These are phyloP conservation scores for Tethea ocularis DNA, from an alignment of 2,888 invertebrate genomes.

Conservation along the genomic window DNA sequence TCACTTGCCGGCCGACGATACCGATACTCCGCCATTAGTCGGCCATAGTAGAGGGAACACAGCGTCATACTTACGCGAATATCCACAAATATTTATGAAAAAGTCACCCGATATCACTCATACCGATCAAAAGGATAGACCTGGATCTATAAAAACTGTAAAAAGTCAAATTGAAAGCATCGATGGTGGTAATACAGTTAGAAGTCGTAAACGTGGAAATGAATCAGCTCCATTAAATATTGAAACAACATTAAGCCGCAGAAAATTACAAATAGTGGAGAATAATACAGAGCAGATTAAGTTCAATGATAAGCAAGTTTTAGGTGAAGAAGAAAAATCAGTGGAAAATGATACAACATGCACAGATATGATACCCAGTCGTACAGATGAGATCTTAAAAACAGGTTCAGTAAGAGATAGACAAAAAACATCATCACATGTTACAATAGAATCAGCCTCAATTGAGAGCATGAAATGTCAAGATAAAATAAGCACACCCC, in stretches of 20 bases:
- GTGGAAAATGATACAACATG: constrained; percentile 9
- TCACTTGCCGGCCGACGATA: constrained; percentile 29
- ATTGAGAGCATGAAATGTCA: not conserved
- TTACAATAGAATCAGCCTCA: not conserved
- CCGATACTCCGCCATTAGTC: constrained; percentile 59
- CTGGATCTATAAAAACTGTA: constrained; percentile 21
- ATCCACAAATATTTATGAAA: constrained; percentile 75
- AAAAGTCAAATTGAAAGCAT: constrained; percentile 24
- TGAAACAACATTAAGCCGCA: constrained; percentile 18
- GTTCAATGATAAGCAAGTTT: not conserved
- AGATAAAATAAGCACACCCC: not conserved
- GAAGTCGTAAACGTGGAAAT: constrained; percentile 20
- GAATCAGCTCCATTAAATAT: constrained; percentile 15
- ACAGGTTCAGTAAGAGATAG: not conserved
- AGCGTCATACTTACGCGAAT: constrained; percentile 68
- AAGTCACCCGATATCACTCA: constrained; percentile 46
- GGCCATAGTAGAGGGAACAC: constrained; percentile 54
- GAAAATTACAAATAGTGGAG: constrained; percentile 14
- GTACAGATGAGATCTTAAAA: not conserved
- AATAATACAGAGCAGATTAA: constrained; percentile 16
- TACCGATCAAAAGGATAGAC: constrained; percentile 19
- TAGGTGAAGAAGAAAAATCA: constrained; percentile 2
- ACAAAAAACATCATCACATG: not conserved
- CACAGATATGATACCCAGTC: too few species aligned
- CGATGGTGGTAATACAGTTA: constrained; percentile 14